These are phyloP conservation scores for Eurytoma californica DNA, from an alignment of 2,888 invertebrate genomes.

Conservation along the genomic window DNA sequence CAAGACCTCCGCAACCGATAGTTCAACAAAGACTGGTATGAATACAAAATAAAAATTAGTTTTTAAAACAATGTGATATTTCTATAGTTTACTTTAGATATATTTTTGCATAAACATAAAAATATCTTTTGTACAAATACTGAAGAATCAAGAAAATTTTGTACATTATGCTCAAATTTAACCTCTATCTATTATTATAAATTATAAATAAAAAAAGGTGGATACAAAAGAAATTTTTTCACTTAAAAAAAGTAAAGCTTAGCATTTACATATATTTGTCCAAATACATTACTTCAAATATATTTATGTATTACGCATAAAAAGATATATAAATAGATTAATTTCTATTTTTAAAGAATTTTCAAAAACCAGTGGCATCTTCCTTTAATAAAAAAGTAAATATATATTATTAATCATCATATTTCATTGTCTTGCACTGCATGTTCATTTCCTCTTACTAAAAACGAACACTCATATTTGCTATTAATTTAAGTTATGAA, in stretches of 20 bases:
- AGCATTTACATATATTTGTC: too few species aligned
- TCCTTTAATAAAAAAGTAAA: conserved; percentile 52
- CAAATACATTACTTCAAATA: too few species aligned
- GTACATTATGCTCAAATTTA: too few species aligned
- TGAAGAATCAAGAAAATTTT: conserved; percentile 3
- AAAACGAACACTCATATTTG: neutral
- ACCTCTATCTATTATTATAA: too few species aligned
- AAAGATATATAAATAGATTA: neutral
- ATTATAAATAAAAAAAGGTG: too few species aligned
- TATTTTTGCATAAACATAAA: neutral
- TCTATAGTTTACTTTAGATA: neutral
- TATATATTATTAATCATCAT: conserved; percentile 35
- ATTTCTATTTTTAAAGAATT: conserved; percentile 50
- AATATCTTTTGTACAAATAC: neutral
- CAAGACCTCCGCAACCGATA: conserved; percentile 76
- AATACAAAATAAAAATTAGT: neutral
- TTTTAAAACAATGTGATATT: neutral
- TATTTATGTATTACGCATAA: too few species aligned
- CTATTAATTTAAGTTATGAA: neutral
- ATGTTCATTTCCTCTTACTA: neutral
- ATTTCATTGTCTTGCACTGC: conserved; percentile 41
- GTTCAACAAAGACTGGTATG: conserved; percentile 77
- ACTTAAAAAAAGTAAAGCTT: too few species aligned
- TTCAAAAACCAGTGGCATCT: conserved; percentile 49
- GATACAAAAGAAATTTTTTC: too few species aligned